Conservation (phyloP, 2,797 vertebrate genomes). For the Ctenopoma multispine region DNA sequence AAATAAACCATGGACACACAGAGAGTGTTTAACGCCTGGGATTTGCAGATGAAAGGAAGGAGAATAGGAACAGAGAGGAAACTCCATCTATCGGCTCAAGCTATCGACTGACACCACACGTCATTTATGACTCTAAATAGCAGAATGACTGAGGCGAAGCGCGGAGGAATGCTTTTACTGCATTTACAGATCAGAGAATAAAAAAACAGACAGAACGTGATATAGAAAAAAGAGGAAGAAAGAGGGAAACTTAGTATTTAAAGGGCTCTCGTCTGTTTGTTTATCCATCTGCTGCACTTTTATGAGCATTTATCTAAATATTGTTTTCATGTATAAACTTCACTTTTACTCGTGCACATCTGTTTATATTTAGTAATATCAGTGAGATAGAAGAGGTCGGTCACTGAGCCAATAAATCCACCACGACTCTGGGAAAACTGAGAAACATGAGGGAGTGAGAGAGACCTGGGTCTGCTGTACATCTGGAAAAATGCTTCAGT, state of each 20-base stretch:
- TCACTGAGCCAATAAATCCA: background rate
- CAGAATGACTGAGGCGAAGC: background rate
- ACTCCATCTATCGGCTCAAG: background rate
- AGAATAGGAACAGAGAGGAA: background rate
- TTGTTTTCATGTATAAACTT: background rate
- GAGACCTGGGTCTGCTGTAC: too few relatives aligned
- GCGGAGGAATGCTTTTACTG: constrained; percentile 18
- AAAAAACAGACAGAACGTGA: background rate
- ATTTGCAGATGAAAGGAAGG: background rate
- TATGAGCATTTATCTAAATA: constrained; percentile 9
- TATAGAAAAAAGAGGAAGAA: background rate
- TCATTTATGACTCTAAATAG: constrained; percentile 7
- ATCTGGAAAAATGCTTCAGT: too few relatives aligned
- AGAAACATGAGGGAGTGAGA: background rate
- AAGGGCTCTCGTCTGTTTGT: background rate
- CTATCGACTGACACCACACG: background rate
- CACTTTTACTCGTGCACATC: background rate
- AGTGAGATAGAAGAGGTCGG: background rate
- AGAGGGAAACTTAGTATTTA: background rate
- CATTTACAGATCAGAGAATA: background rate
- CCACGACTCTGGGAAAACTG: constrained; percentile 11
- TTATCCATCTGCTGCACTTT: background rate
- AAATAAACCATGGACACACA: constrained; percentile 1
- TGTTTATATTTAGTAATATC: constrained; percentile 9
- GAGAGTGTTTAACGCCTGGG: background rate